Evolutionary conservation across 1,140 invertebrate genomes (phyloP).

Genomic region (Popillia japonica): DNA sequence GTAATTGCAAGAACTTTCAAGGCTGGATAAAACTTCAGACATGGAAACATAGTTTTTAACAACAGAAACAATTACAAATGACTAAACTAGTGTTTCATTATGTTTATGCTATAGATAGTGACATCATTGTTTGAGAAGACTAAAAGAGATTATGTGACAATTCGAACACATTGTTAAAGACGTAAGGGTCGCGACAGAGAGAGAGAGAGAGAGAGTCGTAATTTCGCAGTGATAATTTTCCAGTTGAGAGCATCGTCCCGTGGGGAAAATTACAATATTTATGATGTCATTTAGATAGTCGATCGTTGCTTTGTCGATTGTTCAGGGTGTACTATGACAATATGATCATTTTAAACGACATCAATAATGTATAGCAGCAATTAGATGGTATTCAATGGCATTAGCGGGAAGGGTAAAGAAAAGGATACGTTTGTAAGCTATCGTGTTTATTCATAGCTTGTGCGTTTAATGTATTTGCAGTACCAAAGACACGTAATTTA

Average conservation of each 20-base stretch:
- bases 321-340: slow-evolving; percentile 39
- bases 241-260: slow-evolving; percentile 48
- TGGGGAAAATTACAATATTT: slow-evolving; percentile 54
- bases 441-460: too few species aligned
- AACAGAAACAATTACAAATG: too few species aligned
- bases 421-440: too few species aligned
- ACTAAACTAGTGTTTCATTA: too few species aligned
- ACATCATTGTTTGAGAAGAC: too few species aligned
- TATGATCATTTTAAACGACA: slow-evolving; percentile 41
- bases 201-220: slow-evolving; percentile 15
- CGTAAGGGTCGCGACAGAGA: not conserved
- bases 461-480: too few species aligned
- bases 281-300: slow-evolving; percentile 53
- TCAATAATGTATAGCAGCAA: slow-evolving; percentile 44
- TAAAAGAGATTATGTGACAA: too few species aligned
- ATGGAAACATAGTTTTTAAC: too few species aligned
- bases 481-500: too few species aligned
- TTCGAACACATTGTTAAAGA: not conserved
- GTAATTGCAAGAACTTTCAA: too few species aligned
- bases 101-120: too few species aligned
- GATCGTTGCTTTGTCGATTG: slow-evolving; percentile 44
- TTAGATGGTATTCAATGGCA: slow-evolving; percentile 40
- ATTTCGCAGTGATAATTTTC: slow-evolving; percentile 48
- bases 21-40: too few species aligned
- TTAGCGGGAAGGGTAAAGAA: not conserved